Conservation (phyloP, 2,113 vertebrate genomes). For the Antechinus flavipes region DNA sequence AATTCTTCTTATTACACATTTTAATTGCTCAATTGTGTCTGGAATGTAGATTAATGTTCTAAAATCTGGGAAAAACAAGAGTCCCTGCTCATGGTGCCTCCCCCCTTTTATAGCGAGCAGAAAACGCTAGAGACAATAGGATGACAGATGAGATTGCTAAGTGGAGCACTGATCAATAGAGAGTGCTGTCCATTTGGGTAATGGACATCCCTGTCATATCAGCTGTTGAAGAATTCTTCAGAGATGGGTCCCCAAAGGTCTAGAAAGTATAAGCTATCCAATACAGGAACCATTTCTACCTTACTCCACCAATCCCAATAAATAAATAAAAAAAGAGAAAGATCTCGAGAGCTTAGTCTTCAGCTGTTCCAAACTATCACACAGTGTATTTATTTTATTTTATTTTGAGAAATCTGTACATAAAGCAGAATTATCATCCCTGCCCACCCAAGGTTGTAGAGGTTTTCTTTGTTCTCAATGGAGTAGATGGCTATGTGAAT, state of each 20-base stretch:
- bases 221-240: slow-evolving; percentile 88
- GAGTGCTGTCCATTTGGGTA: slow-evolving; percentile 95
- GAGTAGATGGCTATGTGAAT: neutral
- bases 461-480: slow-evolving; percentile 46
- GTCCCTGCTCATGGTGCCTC: neutral
- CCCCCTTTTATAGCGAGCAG: slow-evolving; percentile 80
- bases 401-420: slow-evolving; percentile 68
- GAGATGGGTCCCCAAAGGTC: slow-evolving; percentile 88
- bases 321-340: slow-evolving; percentile 71
- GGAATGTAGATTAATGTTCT: slow-evolving; percentile 85
- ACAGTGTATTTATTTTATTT: slow-evolving; percentile 68
- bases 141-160: slow-evolving; percentile 89
- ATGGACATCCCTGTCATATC: slow-evolving; percentile 92
- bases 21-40: slow-evolving; percentile 83
- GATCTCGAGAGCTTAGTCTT: slow-evolving; percentile 76
- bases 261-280: slow-evolving; percentile 82
- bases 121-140: slow-evolving; percentile 86
- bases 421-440: slow-evolving; percentile 61
- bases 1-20: slow-evolving; percentile 60
- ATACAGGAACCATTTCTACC: slow-evolving; percentile 76
- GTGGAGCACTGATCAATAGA: slow-evolving; percentile 91
- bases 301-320: slow-evolving; percentile 68
- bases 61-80: slow-evolving; percentile 75
- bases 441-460: neutral
- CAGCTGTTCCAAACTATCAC: slow-evolving; percentile 62